Conservation (phyloP, 30 jellyfish, hydroid and myxozoan genomes). For the Cassiopea andromeda region DNA sequence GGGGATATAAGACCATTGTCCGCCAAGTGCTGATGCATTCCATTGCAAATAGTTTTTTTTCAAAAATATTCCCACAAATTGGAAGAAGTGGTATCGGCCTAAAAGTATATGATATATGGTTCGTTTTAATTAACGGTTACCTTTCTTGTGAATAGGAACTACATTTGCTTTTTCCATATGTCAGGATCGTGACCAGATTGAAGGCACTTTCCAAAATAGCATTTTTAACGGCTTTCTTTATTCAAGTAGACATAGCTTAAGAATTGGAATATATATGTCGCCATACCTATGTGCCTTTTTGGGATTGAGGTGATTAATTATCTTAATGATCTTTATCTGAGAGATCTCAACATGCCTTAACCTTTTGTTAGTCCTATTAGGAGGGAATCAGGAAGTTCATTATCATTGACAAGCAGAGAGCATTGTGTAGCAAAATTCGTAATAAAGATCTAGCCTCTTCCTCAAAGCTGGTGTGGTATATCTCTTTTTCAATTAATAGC, state of each 20-base stretch:
- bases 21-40: background rate
- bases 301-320: background rate
- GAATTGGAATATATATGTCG: background rate
- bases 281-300: slow-evolving; percentile 1
- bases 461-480: slow-evolving; percentile 17
- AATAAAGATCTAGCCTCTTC: slow-evolving; percentile 30
- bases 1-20: background rate
- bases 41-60: background rate
- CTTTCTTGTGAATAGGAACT: background rate
- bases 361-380: slow-evolving; percentile 8
- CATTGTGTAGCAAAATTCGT: slow-evolving; percentile 6
- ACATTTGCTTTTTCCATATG: slow-evolving; percentile 5
- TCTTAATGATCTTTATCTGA: background rate
- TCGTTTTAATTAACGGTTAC: background rate
- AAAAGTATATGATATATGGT: background rate
- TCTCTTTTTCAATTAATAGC: slow-evolving; percentile 22
- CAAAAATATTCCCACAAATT: background rate
- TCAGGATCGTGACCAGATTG: slow-evolving; percentile 1
- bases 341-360: background rate
- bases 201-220: background rate
- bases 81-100: slow-evolving; percentile 9
- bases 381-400: slow-evolving; percentile 11
- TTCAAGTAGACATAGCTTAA: background rate
- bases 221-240: background rate
- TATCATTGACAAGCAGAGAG: slow-evolving; percentile 8